Percentiles rank a stretch among this genome's conserved stretches.
phyloP scores from a whole-genome alignment of 2,113 vertebrate species.

The Oceanodroma tethys region DNA sequence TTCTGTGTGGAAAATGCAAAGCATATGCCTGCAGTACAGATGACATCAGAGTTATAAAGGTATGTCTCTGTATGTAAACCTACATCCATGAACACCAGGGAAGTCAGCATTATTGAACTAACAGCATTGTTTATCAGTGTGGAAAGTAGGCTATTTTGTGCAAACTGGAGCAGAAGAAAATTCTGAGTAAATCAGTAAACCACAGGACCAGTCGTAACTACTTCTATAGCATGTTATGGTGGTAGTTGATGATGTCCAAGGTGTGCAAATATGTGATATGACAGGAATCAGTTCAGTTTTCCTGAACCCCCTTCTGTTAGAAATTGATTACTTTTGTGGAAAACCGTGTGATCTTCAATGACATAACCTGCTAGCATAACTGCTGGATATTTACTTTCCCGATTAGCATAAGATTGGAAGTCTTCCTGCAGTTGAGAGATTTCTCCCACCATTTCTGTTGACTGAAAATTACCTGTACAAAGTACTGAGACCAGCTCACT shows the following conservation, averaged over 20 bases:
- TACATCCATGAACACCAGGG: neutral
- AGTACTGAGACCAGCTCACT: neutral
- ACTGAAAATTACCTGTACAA: neutral
- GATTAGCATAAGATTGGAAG: neutral
- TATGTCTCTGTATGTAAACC: neutral
- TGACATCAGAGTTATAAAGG: constrained; percentile 71
- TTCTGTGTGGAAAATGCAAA: constrained; percentile 74
- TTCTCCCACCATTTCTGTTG: neutral
- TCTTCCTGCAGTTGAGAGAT: neutral
- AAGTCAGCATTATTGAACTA: neutral
- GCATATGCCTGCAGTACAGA: constrained; percentile 57
- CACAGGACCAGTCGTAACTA: neutral
- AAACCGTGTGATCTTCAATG: neutral
- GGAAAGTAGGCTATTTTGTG: neutral
- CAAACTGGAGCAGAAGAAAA: neutral
- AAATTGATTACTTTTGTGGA: neutral
- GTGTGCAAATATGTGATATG: fast-evolving
- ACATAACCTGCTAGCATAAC: neutral
- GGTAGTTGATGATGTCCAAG: neutral
- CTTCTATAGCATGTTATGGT: neutral
- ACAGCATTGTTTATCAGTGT: neutral
- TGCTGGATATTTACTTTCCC: neutral
- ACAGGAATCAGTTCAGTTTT: neutral
- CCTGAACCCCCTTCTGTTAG: neutral
- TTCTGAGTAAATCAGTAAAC: neutral